phyloP scores from a whole-genome alignment of 2,888 invertebrate species.

The Sisyra nigra region DNA sequence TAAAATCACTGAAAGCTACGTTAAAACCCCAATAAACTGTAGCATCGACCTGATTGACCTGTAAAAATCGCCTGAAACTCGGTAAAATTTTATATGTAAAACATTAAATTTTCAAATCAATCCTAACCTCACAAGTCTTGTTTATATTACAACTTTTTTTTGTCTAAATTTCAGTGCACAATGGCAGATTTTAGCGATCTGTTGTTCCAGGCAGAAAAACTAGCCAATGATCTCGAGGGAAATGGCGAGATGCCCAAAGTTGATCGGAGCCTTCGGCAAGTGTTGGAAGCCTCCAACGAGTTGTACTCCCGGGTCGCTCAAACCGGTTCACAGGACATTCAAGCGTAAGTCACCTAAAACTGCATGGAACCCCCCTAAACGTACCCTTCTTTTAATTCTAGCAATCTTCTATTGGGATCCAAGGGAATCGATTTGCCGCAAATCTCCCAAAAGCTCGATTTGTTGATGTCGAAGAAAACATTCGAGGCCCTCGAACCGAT shows the following conservation, averaged over 20 bases:
- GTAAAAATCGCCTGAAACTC: too few species aligned
- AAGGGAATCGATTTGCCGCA: slow-evolving; percentile 89
- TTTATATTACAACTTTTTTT: too few species aligned
- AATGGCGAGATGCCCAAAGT: slow-evolving; percentile 72
- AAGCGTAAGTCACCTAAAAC: slow-evolving; percentile 54
- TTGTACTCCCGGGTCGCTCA: slow-evolving; percentile 75
- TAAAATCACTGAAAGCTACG: too few species aligned
- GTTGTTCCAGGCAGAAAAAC: slow-evolving; percentile 79
- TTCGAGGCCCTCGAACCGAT: slow-evolving; percentile 82
- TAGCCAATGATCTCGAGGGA: slow-evolving; percentile 76
- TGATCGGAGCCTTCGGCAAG: slow-evolving; percentile 79
- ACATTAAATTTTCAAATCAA: too few species aligned
- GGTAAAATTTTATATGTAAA: too few species aligned
- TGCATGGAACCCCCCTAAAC: too few species aligned
- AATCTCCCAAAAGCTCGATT: slow-evolving; percentile 79
- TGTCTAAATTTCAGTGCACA: too few species aligned
- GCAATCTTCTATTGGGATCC: slow-evolving; percentile 77
- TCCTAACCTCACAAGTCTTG: too few species aligned
- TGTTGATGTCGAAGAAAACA: slow-evolving; percentile 70
- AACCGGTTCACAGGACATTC: slow-evolving; percentile 74
- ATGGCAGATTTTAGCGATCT: slow-evolving; percentile 68
- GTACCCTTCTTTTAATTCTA: slow-evolving; percentile 25
- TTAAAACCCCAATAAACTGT: too few species aligned
- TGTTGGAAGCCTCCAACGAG: slow-evolving; percentile 80
- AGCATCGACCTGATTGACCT: too few species aligned